Conservation (phyloP, 1,140 invertebrate genomes). For the Euwallacea fornicatus region DNA sequence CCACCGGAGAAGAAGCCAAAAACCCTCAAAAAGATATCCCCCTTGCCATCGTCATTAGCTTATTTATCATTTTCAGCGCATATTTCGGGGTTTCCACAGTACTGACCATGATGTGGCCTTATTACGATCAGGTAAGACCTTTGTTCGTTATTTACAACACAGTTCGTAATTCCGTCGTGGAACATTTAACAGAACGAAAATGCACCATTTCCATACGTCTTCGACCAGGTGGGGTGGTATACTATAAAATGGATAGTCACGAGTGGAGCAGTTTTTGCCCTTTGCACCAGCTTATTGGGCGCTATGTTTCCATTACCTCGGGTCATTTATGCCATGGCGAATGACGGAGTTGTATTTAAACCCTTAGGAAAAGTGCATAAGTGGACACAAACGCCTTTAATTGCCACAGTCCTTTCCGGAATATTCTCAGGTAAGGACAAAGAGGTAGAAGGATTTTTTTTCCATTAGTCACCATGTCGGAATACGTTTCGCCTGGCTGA, state of each 20-base stretch:
- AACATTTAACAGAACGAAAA: conserved; percentile 57
- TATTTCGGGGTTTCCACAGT: conserved; percentile 87
- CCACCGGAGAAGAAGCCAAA: conserved; percentile 82
- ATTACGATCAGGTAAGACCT: conserved; percentile 74
- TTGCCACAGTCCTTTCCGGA: conserved; percentile 82
- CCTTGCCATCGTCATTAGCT: conserved; percentile 79
- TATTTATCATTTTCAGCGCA: conserved; percentile 76
- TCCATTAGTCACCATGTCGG: neutral
- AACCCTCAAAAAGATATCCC: conserved; percentile 89
- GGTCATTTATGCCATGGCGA: conserved; percentile 85
- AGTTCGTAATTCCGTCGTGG: neutral
- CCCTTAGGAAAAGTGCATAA: conserved; percentile 69
- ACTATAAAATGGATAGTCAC: conserved; percentile 77
- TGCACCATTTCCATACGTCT: conserved; percentile 74
- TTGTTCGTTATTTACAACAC: neutral
- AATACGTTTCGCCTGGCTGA: no score
- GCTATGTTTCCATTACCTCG: conserved; percentile 85
- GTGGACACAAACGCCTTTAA: conserved; percentile 75
- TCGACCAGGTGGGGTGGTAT: conserved; percentile 68
- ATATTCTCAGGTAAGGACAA: conserved; percentile 64
- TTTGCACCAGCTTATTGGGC: conserved; percentile 77
- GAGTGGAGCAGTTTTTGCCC: conserved; percentile 75
- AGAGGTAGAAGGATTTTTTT: neutral
- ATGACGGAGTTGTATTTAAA: conserved; percentile 79
- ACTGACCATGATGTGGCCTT: conserved; percentile 91